Base-by-base conservation (phyloP, 2,888 invertebrate species). In the Formica aserva region DNA sequence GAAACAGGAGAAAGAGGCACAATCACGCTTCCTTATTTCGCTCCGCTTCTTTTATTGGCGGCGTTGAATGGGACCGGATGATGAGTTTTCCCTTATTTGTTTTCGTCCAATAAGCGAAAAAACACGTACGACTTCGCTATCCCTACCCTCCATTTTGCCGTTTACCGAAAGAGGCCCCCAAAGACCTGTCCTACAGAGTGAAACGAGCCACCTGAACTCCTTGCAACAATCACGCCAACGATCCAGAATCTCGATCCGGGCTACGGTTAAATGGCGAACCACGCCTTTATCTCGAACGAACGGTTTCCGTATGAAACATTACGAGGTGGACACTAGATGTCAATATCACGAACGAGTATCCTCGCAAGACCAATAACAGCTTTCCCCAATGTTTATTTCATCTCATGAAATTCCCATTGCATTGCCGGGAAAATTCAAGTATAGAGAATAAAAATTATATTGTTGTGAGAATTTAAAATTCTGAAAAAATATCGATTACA, bases 51-150 rank as follows among this genome's bases (percentile, higher is more conserved):
- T 92, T 92, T 92, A 93, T 92, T 88, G 88, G 77, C 76, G 83
- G 48, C 86, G 85, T 85, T 86, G 90, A 89, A 89, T 88, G 85
- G 83, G 78, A 77, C 69, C 86, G 84, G 88, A 91, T 91, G 88
- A 92, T 89, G 92, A 91, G 91, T 90, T 90, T 89, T 88, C 86
- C 88, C 89, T 91, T 89, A 92, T 92, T 92, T 92, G 88, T 91
- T 89, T 90, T 88, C 88, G 82, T 90, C 89, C 92, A 88, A 91
- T 91, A 89, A 89, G 83, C 90, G 86, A 86, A 84, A 78, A 84
- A 88, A 86, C 86, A 82, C 84, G 55, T 67, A 84, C 81, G 83
- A 84, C 80, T 74, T 72, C 67, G 35, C 77, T 35, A 63, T 11
- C 63, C 26, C 62, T 38, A 32, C 69, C 45, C 67, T 38, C 67